A percentile compares a stretch with the other conserved stretches of the same genome.
phyloP scores from a whole-genome alignment of 1,140 invertebrate species.

The Araneus ventricosus region DNA sequence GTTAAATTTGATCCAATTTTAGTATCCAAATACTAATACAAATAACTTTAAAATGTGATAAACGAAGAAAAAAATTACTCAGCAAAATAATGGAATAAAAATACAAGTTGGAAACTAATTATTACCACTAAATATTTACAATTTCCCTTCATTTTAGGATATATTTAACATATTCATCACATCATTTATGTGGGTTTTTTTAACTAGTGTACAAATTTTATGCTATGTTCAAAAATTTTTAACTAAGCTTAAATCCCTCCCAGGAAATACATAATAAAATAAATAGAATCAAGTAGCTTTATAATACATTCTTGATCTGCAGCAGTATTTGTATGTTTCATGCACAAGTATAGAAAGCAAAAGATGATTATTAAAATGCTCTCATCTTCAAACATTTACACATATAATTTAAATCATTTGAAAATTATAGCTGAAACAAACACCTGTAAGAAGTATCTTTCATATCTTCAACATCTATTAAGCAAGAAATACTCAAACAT shows the following conservation, averaged over 20 bases:
- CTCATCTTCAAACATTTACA: background rate
- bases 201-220: background rate
- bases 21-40: background rate
- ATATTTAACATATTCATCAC: background rate
- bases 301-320: background rate
- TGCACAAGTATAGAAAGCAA: background rate
- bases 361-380: background rate
- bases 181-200: background rate
- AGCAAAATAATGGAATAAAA: background rate
- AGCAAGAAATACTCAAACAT: background rate
- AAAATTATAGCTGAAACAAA: background rate
- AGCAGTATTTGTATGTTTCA: background rate
- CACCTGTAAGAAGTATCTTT: background rate
- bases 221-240: too few relatives aligned
- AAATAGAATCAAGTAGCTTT: background rate
- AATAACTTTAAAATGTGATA: background rate
- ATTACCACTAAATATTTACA: too few relatives aligned
- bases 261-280: background rate
- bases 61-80: background rate
- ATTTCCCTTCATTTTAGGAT: background rate
- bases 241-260: background rate
- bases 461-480: background rate
- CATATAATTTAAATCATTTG: background rate
- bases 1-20: slow-evolving; percentile 30
- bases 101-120: too few relatives aligned